A percentile compares a stretch with the other conserved stretches of the same genome.
phyloP scores from a whole-genome alignment of 2,888 invertebrate genomes.

The Lutraria lutraria region DNA sequence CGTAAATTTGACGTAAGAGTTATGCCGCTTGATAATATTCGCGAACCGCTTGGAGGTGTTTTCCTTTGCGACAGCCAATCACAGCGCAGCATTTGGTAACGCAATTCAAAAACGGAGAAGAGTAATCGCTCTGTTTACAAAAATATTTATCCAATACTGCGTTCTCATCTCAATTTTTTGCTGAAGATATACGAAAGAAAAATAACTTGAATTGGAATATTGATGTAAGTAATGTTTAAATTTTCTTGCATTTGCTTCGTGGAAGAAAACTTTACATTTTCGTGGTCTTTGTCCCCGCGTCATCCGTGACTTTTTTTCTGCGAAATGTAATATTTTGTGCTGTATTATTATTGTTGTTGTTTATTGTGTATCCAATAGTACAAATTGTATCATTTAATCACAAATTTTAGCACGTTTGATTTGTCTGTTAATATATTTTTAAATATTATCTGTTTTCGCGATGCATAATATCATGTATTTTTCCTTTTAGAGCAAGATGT shows the following conservation, averaged over 20 bases:
- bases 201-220: not conserved
- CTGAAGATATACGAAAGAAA: not conserved
- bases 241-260: not conserved
- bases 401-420: not conserved
- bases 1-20: slow-evolving; percentile 37
- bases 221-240: not conserved
- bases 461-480: not conserved
- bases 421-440: not conserved
- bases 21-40: slow-evolving; percentile 18
- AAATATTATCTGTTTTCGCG: slow-evolving; percentile 9
- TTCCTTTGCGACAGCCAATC: slow-evolving; percentile 56
- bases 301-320: not conserved
- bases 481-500: slow-evolving; percentile 18
- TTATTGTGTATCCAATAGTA: not conserved
- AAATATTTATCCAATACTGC: not conserved
- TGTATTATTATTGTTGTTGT: not conserved
- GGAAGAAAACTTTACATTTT: not conserved
- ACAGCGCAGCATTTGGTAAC: slow-evolving; percentile 49
- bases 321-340: not conserved
- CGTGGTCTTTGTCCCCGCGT: slow-evolving; percentile 5
- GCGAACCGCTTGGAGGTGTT: slow-evolving; percentile 46
- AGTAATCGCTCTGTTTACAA: slow-evolving; percentile 59
- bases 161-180: not conserved
- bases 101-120: slow-evolving; percentile 63
- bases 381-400: not conserved